phyloP scores from a whole-genome alignment of 2,888 invertebrate species.

The Halictus ligatus region DNA sequence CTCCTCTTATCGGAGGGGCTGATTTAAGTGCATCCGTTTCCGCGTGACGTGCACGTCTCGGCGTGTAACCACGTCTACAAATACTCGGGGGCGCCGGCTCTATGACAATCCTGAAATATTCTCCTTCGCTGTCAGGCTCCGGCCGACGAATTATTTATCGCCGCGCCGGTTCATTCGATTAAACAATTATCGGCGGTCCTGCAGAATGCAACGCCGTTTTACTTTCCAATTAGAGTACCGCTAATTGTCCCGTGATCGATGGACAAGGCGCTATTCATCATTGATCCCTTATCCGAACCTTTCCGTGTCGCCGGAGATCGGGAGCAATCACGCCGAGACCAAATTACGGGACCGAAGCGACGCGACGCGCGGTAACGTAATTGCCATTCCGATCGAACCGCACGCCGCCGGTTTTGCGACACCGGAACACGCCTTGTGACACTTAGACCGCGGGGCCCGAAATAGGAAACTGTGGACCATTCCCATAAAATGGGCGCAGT shows the following conservation, averaged over 20 bases:
- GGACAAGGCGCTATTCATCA: constrained; percentile 13
- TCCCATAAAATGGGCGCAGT: background rate
- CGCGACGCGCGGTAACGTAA: constrained; percentile 55
- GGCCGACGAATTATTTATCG: constrained; percentile 5
- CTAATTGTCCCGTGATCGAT: constrained; percentile 1
- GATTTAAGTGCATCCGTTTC: background rate
- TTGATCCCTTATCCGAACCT: constrained; percentile 26
- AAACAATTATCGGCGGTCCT: background rate
- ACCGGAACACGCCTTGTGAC: constrained; percentile 54
- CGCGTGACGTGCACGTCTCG: background rate
- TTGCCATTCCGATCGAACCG: constrained; percentile 69
- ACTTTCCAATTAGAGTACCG: background rate
- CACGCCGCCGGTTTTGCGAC: constrained; percentile 52
- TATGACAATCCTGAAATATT: background rate
- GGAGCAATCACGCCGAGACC: constrained; percentile 43
- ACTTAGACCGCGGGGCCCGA: constrained; percentile 37
- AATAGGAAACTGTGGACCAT: background rate
- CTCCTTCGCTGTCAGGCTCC: background rate
- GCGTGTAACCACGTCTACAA: background rate
- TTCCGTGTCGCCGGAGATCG: constrained; percentile 2
- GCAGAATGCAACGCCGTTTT: constrained; percentile 8
- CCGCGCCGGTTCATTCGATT: background rate
- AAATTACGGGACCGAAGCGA: constrained; percentile 65
- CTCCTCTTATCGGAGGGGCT: background rate
- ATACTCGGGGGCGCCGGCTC: background rate